phyloP scores from a whole-genome alignment of 2,888 invertebrate genomes.

The Pammene fasciana region DNA sequence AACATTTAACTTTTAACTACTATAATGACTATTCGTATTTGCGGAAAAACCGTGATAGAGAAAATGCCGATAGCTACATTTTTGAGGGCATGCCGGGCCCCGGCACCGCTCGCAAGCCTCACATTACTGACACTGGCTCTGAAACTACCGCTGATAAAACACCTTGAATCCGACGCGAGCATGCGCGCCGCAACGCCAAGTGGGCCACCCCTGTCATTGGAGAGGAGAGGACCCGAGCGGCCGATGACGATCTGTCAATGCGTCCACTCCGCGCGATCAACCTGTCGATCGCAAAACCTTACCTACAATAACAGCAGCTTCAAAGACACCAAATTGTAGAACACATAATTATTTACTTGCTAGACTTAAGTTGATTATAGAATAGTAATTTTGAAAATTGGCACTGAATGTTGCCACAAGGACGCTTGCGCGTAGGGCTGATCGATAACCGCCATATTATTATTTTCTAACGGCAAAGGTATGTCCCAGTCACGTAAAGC shows the following conservation, averaged over 20 bases:
- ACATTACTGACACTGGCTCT: conserved; percentile 70
- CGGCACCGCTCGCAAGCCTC: conserved; percentile 64
- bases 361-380: not conserved
- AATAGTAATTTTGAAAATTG: conserved; percentile 37
- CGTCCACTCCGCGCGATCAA: conserved; percentile 46
- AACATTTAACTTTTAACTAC: conserved; percentile 54
- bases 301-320: not conserved
- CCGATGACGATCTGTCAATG: conserved; percentile 47
- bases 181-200: conserved; percentile 74
- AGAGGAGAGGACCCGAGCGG: conserved; percentile 48
- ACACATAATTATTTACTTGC: not conserved
- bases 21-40: conserved; percentile 54
- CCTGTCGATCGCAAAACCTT: not conserved
- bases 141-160: conserved; percentile 63
- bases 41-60: conserved; percentile 51
- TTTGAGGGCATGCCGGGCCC: conserved; percentile 64
- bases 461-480: conserved; percentile 37
- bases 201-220: conserved; percentile 64
- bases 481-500: conserved; percentile 30
- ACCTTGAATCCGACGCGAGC: conserved; percentile 55
- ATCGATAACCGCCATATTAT: conserved; percentile 62
- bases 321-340: not conserved
- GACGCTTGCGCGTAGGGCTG: conserved; percentile 75
- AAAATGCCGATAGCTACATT: conserved; percentile 56
- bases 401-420: conserved; percentile 42